Percentiles rank a stretch among this genome's conserved stretches.
Evolutionary conservation across 2,113 vertebrate species (phyloP).

Genomic region (Cyphomyrus discorhynchus): DNA sequence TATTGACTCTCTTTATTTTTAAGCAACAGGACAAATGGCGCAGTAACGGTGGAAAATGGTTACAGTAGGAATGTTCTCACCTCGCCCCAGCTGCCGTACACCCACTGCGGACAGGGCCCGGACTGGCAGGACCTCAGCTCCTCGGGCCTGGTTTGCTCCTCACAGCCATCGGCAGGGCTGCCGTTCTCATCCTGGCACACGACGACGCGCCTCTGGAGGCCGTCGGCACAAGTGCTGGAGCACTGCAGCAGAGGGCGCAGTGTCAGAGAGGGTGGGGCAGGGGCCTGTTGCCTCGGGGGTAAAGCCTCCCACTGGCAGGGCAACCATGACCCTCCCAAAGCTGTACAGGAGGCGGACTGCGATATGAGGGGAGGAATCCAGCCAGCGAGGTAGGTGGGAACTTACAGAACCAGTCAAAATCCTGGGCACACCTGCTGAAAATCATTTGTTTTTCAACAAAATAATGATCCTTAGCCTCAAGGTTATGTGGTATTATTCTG

Average conservation of each 20-base stretch:
- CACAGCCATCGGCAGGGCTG: slow-evolving; percentile 77
- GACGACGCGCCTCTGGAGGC: slow-evolving; percentile 92
- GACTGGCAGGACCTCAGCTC: slow-evolving; percentile 90
- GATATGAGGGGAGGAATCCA: neutral
- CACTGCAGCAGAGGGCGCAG: slow-evolving; percentile 63
- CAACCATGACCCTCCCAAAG: neutral
- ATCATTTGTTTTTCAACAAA: neutral
- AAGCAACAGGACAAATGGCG: neutral
- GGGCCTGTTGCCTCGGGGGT: slow-evolving; percentile 1
- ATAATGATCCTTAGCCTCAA: neutral
- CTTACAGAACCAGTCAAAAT: neutral
- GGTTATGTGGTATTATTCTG: neutral
- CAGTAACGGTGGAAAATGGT: neutral
- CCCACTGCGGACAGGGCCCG: slow-evolving; percentile 91
- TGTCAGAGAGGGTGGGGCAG: slow-evolving; percentile 17
- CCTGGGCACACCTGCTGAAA: neutral
- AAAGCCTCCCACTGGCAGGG: neutral
- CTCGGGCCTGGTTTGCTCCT: slow-evolving; percentile 74
- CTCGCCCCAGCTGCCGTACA: slow-evolving; percentile 80
- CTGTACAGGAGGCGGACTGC: neutral
- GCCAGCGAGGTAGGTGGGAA: neutral
- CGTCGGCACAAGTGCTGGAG: slow-evolving; percentile 92
- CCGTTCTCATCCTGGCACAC: slow-evolving; percentile 97
- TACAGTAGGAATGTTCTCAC: slow-evolving; percentile 43
- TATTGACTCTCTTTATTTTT: neutral